Evolutionary conservation across 2,797 vertebrate species (phyloP), one percentile per base, ranked within the genome.

Genomic region (Hephaestus fuliginosus): DNA sequence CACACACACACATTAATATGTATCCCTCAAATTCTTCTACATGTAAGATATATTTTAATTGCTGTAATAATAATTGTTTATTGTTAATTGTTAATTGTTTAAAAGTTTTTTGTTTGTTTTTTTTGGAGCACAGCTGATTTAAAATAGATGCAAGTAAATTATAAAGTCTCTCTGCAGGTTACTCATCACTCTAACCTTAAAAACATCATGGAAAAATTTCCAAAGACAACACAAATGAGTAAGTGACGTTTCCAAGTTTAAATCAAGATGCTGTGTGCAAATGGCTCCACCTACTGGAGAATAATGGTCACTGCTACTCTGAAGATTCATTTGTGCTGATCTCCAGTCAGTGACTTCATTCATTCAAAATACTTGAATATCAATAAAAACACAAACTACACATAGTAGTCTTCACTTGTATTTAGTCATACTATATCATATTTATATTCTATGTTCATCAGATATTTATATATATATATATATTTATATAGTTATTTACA

Each of bases 351-450:
- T 12, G 6, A 18, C 2, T 52, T 43, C 17, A 33, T 67, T 48
- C 14, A 53, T 15, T 43, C 7, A 36, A 8, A 58, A 30, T 1
- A 62, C 14, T 39, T 39, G 0, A 3, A 61, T 18, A 60, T 15
- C 2, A 86, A 84, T 70, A 53, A 76, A 80, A 58, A 80, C 51
- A 74, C 78, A 70, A 28, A 56, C 1, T 0, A 81, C 51, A 73
- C 36, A 60, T 4, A 51, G 20, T 48, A 41, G 39, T 86, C 28
- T 79, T 87, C 74, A 86, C 51, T 75, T 88, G 72, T 81, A 90
- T 95, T 94, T 94, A 95, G 95, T 95, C 85, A 92, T 92, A 92
- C 89, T 92, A 89, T 92, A 92, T 90, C 87, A 94, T 89, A 94
- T 90, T 90, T 86, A 91, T 93, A 95, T 82, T 86, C 90, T 92